These are phyloP conservation scores for Plutomurus gul DNA, from an alignment of 1,140 invertebrate genomes.

Conservation along the genomic window DNA sequence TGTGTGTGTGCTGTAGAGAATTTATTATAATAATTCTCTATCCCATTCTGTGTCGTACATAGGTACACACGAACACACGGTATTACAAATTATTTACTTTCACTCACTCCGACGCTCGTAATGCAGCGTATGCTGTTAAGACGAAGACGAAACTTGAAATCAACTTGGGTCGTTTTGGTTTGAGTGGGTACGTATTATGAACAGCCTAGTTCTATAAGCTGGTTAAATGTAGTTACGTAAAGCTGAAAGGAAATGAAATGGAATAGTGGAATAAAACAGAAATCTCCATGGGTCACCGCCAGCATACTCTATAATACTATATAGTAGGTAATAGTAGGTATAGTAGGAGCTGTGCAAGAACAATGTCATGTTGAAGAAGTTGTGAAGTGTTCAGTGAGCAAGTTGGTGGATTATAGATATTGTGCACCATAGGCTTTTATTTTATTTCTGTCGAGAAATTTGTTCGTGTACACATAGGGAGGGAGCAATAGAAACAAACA, in stretches of 20 bases:
- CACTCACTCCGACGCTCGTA: not conserved
- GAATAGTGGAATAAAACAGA: not conserved
- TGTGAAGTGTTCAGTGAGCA: too few relatives aligned
- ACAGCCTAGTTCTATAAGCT: not conserved
- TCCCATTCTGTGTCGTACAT: not conserved
- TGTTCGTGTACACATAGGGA: slow-evolving; percentile 17
- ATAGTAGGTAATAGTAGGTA: not conserved
- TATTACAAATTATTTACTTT: slow-evolving; percentile 34
- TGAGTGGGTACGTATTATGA: not conserved
- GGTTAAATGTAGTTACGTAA: slow-evolving; percentile 6
- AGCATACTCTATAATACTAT: not conserved
- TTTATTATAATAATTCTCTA: slow-evolving; percentile 32
- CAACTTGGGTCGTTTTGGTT: too few relatives aligned
- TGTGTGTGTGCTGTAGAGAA: slow-evolving; percentile 14
- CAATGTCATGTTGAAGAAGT: too few relatives aligned
- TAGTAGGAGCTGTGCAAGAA: not conserved
- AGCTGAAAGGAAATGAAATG: slow-evolving; percentile 7
- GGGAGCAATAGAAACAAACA: slow-evolving; percentile 20
- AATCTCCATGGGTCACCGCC: slow-evolving; percentile 15
- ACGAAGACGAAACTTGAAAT: too few relatives aligned
- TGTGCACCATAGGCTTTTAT: slow-evolving; percentile 1
- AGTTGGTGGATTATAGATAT: not conserved
- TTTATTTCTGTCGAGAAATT: slow-evolving; percentile 27
- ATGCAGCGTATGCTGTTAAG: not conserved
- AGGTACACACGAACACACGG: not conserved